phyloP scores from a whole-genome alignment of 2,888 invertebrate species.

The Dromius quadrimaculatus region DNA sequence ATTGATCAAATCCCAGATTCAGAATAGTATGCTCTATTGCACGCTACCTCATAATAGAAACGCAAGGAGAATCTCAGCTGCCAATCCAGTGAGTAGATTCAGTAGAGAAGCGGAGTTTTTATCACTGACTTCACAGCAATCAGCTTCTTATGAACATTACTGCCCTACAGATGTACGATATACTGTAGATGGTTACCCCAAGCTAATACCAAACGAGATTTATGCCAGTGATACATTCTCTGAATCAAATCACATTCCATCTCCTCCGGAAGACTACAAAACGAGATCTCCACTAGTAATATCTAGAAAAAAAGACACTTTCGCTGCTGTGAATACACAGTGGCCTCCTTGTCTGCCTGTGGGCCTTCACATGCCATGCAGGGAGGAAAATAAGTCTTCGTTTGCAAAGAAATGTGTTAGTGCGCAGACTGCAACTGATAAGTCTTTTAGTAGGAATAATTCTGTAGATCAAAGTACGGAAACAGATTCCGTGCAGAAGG shows the following conservation, averaged over 20 bases:
- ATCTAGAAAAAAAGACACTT: no score
- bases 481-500: constrained; percentile 61
- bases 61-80: constrained; percentile 69
- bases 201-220: no score
- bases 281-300: no score
- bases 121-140: constrained; percentile 66
- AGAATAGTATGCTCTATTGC: constrained; percentile 74
- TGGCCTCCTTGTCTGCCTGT: constrained; percentile 70
- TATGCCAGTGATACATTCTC: no score
- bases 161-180: constrained; percentile 75
- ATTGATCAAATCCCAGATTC: constrained; percentile 66
- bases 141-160: constrained; percentile 70
- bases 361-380: constrained; percentile 61
- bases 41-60: constrained; percentile 82
- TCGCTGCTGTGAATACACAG: constrained; percentile 64
- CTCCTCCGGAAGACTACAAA: constrained; percentile 79
- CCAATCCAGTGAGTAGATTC: constrained; percentile 70
- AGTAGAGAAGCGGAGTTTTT: constrained; percentile 77
- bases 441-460: constrained; percentile 55
- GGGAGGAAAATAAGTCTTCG: constrained; percentile 45
- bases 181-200: constrained; percentile 86
- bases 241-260: constrained; percentile 72
- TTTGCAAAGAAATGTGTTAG: constrained; percentile 37
- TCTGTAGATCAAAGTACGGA: constrained; percentile 62
- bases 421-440: constrained; percentile 23